phyloP scores from a whole-genome alignment of 2,113 vertebrate genomes.

The Pseudorhombus dupliciocellatus region DNA sequence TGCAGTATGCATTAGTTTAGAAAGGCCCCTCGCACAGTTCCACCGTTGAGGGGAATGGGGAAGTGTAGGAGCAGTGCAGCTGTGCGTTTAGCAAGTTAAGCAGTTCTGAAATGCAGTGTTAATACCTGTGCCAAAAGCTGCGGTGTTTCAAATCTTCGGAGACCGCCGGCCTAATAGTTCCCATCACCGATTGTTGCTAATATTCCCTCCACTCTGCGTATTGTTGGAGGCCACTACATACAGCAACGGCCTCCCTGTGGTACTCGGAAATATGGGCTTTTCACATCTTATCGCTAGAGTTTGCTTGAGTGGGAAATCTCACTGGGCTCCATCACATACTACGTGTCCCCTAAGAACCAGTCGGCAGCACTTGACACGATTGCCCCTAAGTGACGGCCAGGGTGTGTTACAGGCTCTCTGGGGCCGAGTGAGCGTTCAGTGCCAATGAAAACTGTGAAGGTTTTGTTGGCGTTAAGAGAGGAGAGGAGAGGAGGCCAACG shows the following conservation, averaged over 20 bases:
- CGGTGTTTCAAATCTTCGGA: conserved; percentile 20
- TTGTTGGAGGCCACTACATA: conserved; percentile 32
- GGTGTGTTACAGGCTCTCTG: conserved; percentile 32
- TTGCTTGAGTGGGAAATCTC: conserved; percentile 40
- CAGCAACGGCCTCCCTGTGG: conserved; percentile 36
- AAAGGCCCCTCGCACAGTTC: conserved; percentile 24
- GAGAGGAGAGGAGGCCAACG: not conserved
- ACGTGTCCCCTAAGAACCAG: conserved; percentile 37
- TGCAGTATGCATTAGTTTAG: conserved; percentile 68
- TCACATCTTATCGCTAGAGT: conserved; percentile 38
- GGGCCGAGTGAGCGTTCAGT: conserved; percentile 26
- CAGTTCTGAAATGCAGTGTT: conserved; percentile 32
- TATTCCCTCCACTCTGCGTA: conserved; percentile 23
- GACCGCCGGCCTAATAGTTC: conserved; percentile 17
- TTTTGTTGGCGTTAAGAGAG: conserved; percentile 14
- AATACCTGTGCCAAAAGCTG: conserved; percentile 1
- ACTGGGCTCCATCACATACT: conserved; percentile 5
- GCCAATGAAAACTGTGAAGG: conserved; percentile 23
- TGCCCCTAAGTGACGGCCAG: conserved; percentile 55
- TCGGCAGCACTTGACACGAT: conserved; percentile 56
- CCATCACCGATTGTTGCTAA: conserved; percentile 25
- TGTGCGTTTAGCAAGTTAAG: conserved; percentile 52
- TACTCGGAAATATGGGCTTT: conserved; percentile 44
- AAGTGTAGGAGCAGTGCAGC: conserved; percentile 53
- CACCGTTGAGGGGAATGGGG: conserved; percentile 35